These are phyloP conservation scores for Ectropis grisescens DNA, from an alignment of 1,140 invertebrate genomes.

Conservation along the genomic window DNA sequence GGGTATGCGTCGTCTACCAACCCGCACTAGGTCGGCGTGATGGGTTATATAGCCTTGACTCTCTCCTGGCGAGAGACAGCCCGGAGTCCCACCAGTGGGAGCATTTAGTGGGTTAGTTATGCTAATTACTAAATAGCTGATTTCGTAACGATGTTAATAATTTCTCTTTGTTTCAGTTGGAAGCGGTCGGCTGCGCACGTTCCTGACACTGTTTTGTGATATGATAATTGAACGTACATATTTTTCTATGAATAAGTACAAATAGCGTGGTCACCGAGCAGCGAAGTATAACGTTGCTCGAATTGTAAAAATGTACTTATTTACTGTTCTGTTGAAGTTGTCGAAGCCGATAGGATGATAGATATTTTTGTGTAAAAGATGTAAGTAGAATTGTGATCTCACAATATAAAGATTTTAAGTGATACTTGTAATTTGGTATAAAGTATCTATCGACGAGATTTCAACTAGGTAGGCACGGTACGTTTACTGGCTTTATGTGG, in stretches of 20 bases:
- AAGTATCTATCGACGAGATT: too few species aligned
- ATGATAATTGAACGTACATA: slow-evolving; percentile 59
- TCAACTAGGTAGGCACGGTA: too few species aligned
- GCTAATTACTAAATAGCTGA: too few species aligned
- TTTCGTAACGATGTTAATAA: too few species aligned
- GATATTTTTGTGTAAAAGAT: slow-evolving; percentile 37
- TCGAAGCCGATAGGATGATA: slow-evolving; percentile 19
- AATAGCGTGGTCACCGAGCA: slow-evolving; percentile 38
- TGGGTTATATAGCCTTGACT: too few species aligned
- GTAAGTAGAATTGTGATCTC: slow-evolving; percentile 23
- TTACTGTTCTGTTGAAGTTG: slow-evolving; percentile 18
- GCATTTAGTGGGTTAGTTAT: too few species aligned
- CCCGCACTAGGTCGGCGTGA: too few species aligned
- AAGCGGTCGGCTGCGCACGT: slow-evolving; percentile 46
- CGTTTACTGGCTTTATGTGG: slow-evolving; percentile 7
- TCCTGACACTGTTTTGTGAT: slow-evolving; percentile 43
- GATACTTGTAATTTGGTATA: too few species aligned
- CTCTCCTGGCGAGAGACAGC: too few species aligned
- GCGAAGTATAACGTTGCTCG: slow-evolving; percentile 28
- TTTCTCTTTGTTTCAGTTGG: slow-evolving; percentile 44
- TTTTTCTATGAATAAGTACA: slow-evolving; percentile 67
- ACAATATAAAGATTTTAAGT: not conserved
- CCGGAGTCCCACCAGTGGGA: too few species aligned
- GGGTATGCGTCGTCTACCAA: too few species aligned
- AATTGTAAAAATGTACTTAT: slow-evolving; percentile 33